A percentile compares a stretch with the other conserved stretches of the same genome.
These are phyloP conservation scores for Pluvianellus socialis DNA, from an alignment of 2,113 vertebrate genomes.

Conservation along the genomic window DNA sequence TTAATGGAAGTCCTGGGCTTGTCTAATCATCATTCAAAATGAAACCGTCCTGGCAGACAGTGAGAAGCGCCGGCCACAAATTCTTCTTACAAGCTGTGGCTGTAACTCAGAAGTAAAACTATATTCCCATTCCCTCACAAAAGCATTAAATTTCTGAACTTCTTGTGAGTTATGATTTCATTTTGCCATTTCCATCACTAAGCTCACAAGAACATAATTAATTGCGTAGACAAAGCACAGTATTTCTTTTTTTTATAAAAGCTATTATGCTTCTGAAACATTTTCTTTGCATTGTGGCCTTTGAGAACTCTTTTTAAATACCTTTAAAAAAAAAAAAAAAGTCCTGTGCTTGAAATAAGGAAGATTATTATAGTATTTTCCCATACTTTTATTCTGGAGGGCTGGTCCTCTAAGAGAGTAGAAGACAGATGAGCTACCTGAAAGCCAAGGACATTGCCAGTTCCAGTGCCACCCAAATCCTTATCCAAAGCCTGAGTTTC, in stretches of 20 bases:
- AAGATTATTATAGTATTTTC: not conserved
- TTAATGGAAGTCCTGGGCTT: not conserved
- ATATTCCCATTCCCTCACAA: not conserved
- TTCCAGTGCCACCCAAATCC: not conserved
- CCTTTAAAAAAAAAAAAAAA: too few species aligned
- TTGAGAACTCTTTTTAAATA: not conserved
- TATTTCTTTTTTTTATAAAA: not conserved
- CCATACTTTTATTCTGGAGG: not conserved
- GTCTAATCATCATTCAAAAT: not conserved
- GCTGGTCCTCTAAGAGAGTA: not conserved
- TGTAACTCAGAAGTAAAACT: not conserved
- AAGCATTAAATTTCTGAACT: not conserved
- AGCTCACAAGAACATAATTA: not conserved
- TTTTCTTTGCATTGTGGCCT: not conserved
- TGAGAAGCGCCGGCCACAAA: not conserved
- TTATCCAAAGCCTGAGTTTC: not conserved
- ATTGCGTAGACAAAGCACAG: not conserved
- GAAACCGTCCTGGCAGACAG: not conserved
- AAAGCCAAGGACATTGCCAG: not conserved
- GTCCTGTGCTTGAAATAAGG: not conserved
- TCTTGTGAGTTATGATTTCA: not conserved
- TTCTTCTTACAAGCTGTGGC: not conserved
- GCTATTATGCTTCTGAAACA: not conserved
- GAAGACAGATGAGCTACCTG: not conserved
- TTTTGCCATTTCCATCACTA: not conserved